phyloP scores from a whole-genome alignment of 2,797 vertebrate species.

The Lycodopsis pacificus region DNA sequence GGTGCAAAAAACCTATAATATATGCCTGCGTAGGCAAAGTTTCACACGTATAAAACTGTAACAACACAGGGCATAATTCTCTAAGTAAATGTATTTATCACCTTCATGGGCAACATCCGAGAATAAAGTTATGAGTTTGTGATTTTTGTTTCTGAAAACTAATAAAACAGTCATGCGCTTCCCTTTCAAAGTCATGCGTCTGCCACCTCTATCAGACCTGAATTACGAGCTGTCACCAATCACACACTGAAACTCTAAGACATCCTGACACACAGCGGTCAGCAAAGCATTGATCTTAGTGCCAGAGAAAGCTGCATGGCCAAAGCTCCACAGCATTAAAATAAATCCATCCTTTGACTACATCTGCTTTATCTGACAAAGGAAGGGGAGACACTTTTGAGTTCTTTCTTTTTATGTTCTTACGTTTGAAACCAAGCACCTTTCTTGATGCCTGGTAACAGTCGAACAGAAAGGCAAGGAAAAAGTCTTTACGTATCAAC shows the following conservation, averaged over 20 bases:
- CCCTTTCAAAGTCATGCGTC: background rate
- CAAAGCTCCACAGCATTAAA: conserved; percentile 4
- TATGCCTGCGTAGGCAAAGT: background rate
- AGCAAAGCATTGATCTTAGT: conserved; percentile 8
- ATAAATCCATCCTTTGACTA: conserved; percentile 17
- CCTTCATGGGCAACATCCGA: background rate
- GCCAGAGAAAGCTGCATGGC: background rate
- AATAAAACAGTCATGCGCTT: background rate
- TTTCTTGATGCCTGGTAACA: conserved; percentile 8
- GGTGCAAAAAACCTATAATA: background rate
- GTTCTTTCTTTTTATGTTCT: conserved; percentile 17
- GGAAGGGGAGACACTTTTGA: background rate
- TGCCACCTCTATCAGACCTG: conserved; percentile 3
- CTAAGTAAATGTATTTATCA: background rate
- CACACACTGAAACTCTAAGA: conserved; percentile 9
- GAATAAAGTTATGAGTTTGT: background rate
- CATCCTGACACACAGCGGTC: conserved; percentile 12
- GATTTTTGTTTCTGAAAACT: conserved; percentile 1
- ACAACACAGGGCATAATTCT: background rate
- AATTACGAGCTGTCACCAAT: conserved; percentile 28
- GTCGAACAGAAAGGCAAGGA: background rate
- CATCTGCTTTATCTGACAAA: conserved; percentile 13
- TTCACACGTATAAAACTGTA: conserved; percentile 1
- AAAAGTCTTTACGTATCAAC: background rate
- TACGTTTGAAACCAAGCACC: conserved; percentile 4